Conservation (phyloP, 1,140 invertebrate species). For the Drosophila bocqueti region DNA sequence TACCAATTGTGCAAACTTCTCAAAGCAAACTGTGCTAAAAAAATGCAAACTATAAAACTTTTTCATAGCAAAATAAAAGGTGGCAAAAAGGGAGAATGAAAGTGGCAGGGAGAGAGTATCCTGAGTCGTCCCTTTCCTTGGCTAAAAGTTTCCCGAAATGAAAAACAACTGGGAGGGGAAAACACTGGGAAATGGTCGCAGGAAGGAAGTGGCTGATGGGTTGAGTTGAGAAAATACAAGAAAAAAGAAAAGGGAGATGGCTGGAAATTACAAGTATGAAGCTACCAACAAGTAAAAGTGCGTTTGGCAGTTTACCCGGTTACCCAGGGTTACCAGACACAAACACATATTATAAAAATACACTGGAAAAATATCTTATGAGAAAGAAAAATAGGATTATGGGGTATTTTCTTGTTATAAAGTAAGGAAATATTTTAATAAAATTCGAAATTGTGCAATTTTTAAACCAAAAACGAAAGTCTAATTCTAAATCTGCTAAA, state of each 20-base stretch:
- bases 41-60: slow-evolving; percentile 47
- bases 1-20: slow-evolving; percentile 12
- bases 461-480: neutral
- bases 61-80: slow-evolving; percentile 65
- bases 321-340: slow-evolving; percentile 50
- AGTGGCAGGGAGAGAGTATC: slow-evolving; percentile 17
- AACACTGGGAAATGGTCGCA: slow-evolving; percentile 60
- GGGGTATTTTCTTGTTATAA: neutral
- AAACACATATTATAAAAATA: slow-evolving; percentile 10
- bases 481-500: neutral
- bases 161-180: slow-evolving; percentile 48
- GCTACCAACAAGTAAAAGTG: slow-evolving; percentile 56
- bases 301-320: slow-evolving; percentile 71
- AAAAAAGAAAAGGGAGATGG: slow-evolving; percentile 15
- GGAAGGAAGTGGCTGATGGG: slow-evolving; percentile 72
- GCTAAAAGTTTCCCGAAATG: slow-evolving; percentile 57
- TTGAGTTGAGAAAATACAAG: slow-evolving; percentile 8
- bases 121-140: slow-evolving; percentile 14
- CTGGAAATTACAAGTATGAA: slow-evolving; percentile 55
- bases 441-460: accelerated
- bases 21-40: slow-evolving; percentile 4
- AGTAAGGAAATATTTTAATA: neutral
- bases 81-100: neutral
- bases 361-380: neutral
- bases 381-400: neutral